A percentile compares a stretch with the other conserved stretches of the same genome.
These are phyloP conservation scores for Labeo calbasu DNA, from an alignment of 2,797 vertebrate species.

Conservation along the genomic window DNA sequence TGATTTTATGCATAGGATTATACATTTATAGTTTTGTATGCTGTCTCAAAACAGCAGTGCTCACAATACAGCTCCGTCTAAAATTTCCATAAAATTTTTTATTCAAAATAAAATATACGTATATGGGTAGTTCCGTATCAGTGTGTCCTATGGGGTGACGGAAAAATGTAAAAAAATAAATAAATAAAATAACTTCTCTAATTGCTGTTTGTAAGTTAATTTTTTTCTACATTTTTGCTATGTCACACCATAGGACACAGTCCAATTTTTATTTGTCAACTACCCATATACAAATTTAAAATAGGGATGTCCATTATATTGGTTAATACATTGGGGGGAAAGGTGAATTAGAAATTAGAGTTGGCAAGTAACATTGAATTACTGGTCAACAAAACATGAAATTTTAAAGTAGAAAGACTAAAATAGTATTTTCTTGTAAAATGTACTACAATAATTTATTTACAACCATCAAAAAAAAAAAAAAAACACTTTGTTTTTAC, in stretches of 20 bases:
- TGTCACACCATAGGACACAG: too few relatives aligned
- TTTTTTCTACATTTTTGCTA: too few relatives aligned
- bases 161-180: too few relatives aligned
- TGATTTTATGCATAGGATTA: background rate
- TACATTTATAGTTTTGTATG: background rate
- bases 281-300: background rate
- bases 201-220: too few relatives aligned
- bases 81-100: too few relatives aligned
- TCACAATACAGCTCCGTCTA: background rate
- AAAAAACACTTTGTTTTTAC: background rate
- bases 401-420: background rate
- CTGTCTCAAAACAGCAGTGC: background rate
- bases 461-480: background rate
- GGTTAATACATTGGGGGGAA: background rate
- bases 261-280: too few relatives aligned
- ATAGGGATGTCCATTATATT: background rate
- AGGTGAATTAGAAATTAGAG: background rate
- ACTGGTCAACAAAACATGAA: background rate
- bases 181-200: too few relatives aligned
- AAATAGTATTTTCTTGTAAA: background rate
- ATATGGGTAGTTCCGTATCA: too few relatives aligned
- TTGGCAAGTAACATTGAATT: background rate
- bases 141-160: too few relatives aligned
- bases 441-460: background rate
- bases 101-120: too few relatives aligned